phyloP scores from a whole-genome alignment of 2,888 invertebrate genomes.

The Drosophila gaucha region DNA sequence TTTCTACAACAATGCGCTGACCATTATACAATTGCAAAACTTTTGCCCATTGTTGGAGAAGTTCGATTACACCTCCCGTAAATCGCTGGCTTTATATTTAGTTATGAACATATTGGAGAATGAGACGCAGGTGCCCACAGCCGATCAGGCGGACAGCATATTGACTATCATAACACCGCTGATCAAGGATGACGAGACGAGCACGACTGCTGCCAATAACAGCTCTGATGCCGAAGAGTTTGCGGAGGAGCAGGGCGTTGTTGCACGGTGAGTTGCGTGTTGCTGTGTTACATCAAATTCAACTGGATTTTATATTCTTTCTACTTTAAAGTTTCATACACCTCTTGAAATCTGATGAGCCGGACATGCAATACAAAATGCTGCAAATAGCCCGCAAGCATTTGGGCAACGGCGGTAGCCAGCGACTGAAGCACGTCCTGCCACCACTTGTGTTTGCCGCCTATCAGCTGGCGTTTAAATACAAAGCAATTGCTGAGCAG shows the following conservation, averaged over 20 bases:
- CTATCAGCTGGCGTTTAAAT: constrained; percentile 94
- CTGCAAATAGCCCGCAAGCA: constrained; percentile 94
- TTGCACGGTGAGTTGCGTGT: constrained; percentile 89
- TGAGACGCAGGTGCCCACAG: constrained; percentile 93
- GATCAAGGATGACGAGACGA: constrained; percentile 92
- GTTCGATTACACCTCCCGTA: constrained; percentile 94
- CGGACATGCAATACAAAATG: constrained; percentile 96
- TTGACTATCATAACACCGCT: constrained; percentile 93
- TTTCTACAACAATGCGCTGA: constrained; percentile 96
- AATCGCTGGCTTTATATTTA: constrained; percentile 94
- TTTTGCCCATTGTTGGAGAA: constrained; percentile 94
- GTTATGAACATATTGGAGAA: constrained; percentile 95
- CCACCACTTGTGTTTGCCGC: constrained; percentile 98
- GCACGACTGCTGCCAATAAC: constrained; percentile 72
- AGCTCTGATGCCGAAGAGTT: constrained; percentile 95
- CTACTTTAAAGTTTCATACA: constrained; percentile 89
- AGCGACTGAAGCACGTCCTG: constrained; percentile 94
- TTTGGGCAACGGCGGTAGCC: constrained; percentile 95
- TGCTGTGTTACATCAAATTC: background rate
- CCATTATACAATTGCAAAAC: constrained; percentile 93
- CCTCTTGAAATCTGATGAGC: constrained; percentile 91
- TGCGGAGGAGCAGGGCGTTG: constrained; percentile 96
- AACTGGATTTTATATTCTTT: background rate
- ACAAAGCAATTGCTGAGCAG: constrained; percentile 91
- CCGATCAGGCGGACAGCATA: constrained; percentile 93